These are phyloP conservation scores for Polypterus senegalus DNA, from an alignment of 2,113 vertebrate genomes.

Conservation along the genomic window DNA sequence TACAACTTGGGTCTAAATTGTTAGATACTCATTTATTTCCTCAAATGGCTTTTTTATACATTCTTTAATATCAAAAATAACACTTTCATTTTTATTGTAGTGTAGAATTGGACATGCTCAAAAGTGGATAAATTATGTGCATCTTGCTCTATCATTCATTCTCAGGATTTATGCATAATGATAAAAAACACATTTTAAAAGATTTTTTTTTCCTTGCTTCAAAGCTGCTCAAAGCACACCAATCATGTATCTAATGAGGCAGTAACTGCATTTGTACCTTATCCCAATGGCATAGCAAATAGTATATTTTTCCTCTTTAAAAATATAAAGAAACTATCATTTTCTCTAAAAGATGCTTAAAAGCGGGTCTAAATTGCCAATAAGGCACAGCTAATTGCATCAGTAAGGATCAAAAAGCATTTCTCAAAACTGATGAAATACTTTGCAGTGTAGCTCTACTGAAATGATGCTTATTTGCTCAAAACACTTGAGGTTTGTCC, in stretches of 20 bases:
- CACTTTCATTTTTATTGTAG: too few relatives aligned
- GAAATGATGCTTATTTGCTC: constrained; percentile 28
- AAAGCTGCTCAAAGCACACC: constrained; percentile 43
- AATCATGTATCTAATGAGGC: constrained; percentile 60
- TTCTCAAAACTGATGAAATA: constrained; percentile 59
- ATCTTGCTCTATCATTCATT: too few relatives aligned
- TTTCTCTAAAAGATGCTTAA: constrained; percentile 72
- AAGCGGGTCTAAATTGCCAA: constrained; percentile 73
- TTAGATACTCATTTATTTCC: too few relatives aligned
- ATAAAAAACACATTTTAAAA: background rate
- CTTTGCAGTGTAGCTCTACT: constrained; percentile 46
- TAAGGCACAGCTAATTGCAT: constrained; percentile 70
- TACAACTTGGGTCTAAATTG: too few relatives aligned
- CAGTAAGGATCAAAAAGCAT: constrained; percentile 73
- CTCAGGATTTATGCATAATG: background rate
- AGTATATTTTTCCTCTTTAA: constrained; percentile 47
- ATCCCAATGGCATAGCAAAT: constrained; percentile 65
- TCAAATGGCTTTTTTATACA: too few relatives aligned
- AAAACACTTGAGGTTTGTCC: constrained; percentile 36
- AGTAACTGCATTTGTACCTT: constrained; percentile 63
- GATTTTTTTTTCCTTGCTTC: constrained; percentile 18
- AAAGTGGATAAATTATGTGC: too few relatives aligned
- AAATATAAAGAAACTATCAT: constrained; percentile 69
- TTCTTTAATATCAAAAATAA: too few relatives aligned
- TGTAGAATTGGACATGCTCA: too few relatives aligned